phyloP scores from a whole-genome alignment of 2,797 vertebrate species.

The Micropoecilia bifurca region DNA sequence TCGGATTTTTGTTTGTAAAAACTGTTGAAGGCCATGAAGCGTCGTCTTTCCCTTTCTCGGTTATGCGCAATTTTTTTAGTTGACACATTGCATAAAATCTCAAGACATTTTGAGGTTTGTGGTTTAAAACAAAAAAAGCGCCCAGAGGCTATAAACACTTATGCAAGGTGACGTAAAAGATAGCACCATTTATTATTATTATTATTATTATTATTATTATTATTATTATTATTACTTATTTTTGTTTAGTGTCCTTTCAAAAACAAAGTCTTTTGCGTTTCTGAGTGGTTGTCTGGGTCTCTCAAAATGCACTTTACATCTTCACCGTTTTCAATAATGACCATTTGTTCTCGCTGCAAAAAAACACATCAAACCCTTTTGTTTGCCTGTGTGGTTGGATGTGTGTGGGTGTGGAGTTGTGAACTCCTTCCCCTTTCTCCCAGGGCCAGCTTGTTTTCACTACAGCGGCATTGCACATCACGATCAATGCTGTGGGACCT shows the following conservation, averaged over 20 bases:
- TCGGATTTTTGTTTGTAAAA: neutral
- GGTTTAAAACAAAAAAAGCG: neutral
- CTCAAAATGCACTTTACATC: slow-evolving; percentile 38
- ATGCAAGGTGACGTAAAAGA: neutral
- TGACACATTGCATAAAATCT: neutral
- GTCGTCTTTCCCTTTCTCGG: neutral
- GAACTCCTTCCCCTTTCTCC: slow-evolving; percentile 63
- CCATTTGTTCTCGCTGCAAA: slow-evolving; percentile 11
- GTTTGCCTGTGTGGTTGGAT: slow-evolving; percentile 4
- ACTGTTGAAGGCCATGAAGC: neutral
- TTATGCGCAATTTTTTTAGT: neutral
- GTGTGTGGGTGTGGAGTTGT: slow-evolving; percentile 36
- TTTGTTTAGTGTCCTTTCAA: neutral
- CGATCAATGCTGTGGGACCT: slow-evolving; percentile 77
- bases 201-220: neutral
- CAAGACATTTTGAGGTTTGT: neutral
- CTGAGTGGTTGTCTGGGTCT: slow-evolving; percentile 10
- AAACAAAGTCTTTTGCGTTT: slow-evolving; percentile 8
- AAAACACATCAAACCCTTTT: slow-evolving; percentile 18
- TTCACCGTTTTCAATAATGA: slow-evolving; percentile 51
- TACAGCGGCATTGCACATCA: slow-evolving; percentile 65
- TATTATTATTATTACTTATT: neutral
- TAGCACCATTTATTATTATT: neutral
- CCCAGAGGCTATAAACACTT: neutral
- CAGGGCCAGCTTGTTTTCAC: slow-evolving; percentile 59